Evolutionary conservation across 1,140 invertebrate genomes (phyloP), one percentile per base, ranked within the genome.

Genomic region (Pseudomyrmex cubaensis): DNA sequence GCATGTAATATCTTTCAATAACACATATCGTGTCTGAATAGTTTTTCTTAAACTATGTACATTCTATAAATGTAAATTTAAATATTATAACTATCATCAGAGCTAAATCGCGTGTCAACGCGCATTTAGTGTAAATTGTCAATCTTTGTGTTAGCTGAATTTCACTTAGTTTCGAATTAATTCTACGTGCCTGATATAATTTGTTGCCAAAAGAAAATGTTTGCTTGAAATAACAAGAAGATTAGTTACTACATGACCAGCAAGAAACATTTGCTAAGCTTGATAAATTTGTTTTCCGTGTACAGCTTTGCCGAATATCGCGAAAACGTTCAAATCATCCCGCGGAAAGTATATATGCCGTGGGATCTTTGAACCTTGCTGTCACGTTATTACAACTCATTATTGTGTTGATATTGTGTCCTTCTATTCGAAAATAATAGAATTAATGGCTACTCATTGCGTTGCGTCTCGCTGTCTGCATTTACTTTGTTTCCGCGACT

Each of bases 311-410:
- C 15, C 35, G 10, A 52, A 63, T 63, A 52, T 20, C 20, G 7
- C 13, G 35, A 9, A 72, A 61, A 80, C 2, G 2, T 10, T 72
- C 44, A 15, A 80, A 46, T 80, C 66, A 80, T 80, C 22, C 15
- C 3, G 15, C 10, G n/a, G n/a, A 69, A 69, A 59, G 54, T 35
- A 35, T 35, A 8, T 59, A 80, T 13, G 17, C 48, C 66, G n/a
- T 12, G 17, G 25, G 59, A 78, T 69, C 52, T 54, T 78, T 78
- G 76, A 72, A 72, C 44, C 0, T 9, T 61, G 1, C 44, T 66
- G 22, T 35, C 3, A 50, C 15, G 8, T n/a, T 48, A 12, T 64
- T 64, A 63, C 15, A 69, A 59, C 46, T 22, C 50, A 72, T 72
- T 80, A 7, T 61, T 22, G 7, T 17, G 0, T 78, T 50, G 35